Percentiles rank a stretch among this genome's conserved stretches.
Evolutionary conservation across 2,113 vertebrate species (phyloP).

Genomic region (Cheilinus undulatus): DNA sequence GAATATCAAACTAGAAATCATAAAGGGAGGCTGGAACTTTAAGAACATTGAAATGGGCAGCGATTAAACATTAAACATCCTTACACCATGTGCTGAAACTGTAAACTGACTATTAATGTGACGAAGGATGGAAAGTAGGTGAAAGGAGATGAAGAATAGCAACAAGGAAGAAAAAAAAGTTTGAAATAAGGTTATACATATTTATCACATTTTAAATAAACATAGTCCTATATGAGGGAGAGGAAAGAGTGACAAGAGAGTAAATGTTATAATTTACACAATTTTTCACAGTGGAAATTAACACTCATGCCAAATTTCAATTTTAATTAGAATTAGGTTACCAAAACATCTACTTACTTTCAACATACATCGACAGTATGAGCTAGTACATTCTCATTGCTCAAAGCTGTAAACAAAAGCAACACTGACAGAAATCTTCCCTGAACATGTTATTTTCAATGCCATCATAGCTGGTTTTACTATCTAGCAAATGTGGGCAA

Average conservation of each 20-base stretch:
- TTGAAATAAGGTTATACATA: constrained; percentile 12
- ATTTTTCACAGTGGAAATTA: too few species aligned
- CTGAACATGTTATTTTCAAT: too few species aligned
- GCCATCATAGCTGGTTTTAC: too few species aligned
- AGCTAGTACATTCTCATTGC: too few species aligned
- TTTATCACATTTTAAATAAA: constrained; percentile 7
- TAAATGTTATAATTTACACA: constrained; percentile 24
- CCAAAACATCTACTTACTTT: too few species aligned
- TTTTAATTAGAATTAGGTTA: too few species aligned
- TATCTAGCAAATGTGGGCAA: too few species aligned
- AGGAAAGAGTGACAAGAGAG: constrained; percentile 7
- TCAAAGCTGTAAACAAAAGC: too few species aligned
- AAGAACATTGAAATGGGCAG: constrained; percentile 12
- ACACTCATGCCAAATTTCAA: too few species aligned
- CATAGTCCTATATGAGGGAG: constrained; percentile 10
- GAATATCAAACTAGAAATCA: constrained; percentile 32
- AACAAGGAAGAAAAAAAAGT: background rate
- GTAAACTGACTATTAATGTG: constrained; percentile 31
- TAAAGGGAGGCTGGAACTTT: constrained; percentile 12
- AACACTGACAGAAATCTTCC: too few species aligned
- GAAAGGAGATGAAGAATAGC: constrained; percentile 17
- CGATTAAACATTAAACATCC: constrained; percentile 55
- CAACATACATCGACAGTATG: too few species aligned
- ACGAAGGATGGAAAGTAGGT: constrained; percentile 14
- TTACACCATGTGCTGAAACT: constrained; percentile 16